Evolutionary conservation across 2,888 invertebrate species (phyloP).

Genomic region (Temnothorax ravouxi): DNA sequence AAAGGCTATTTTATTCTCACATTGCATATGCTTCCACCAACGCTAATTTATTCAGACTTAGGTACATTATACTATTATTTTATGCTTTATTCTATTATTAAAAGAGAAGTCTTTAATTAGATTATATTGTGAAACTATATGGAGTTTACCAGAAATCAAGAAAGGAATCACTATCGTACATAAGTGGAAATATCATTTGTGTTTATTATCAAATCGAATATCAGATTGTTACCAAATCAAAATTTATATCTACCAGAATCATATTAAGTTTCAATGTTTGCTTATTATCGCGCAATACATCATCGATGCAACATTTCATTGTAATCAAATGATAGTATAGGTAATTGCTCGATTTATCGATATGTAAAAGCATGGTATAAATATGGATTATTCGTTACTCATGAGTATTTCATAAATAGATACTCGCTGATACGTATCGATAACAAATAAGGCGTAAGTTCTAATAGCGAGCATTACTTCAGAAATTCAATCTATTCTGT

Average conservation of each 20-base stretch:
- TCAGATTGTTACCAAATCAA: neutral
- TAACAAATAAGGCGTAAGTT: constrained; percentile 8
- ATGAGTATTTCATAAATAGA: constrained; percentile 9
- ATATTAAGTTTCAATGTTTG: neutral
- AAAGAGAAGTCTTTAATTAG: neutral
- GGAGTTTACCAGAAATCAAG: neutral
- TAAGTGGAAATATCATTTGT: neutral
- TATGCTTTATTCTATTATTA: no score
- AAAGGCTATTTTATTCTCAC: neutral
- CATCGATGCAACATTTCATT: constrained; percentile 1
- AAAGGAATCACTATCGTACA: neutral
- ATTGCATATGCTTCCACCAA: neutral
- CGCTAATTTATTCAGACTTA: neutral
- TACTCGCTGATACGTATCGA: neutral
- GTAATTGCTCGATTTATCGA: neutral
- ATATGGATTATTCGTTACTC: constrained; percentile 27
- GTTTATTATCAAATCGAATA: neutral
- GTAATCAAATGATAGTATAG: neutral
- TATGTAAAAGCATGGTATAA: constrained; percentile 19
- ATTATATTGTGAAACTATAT: neutral
- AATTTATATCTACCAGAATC: neutral
- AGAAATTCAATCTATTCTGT: constrained; percentile 34
- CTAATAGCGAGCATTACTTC: neutral
- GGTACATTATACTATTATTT: no score
- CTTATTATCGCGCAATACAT: neutral